phyloP scores from a whole-genome alignment of 2,797 vertebrate species.

The Cynopterus sphinx region DNA sequence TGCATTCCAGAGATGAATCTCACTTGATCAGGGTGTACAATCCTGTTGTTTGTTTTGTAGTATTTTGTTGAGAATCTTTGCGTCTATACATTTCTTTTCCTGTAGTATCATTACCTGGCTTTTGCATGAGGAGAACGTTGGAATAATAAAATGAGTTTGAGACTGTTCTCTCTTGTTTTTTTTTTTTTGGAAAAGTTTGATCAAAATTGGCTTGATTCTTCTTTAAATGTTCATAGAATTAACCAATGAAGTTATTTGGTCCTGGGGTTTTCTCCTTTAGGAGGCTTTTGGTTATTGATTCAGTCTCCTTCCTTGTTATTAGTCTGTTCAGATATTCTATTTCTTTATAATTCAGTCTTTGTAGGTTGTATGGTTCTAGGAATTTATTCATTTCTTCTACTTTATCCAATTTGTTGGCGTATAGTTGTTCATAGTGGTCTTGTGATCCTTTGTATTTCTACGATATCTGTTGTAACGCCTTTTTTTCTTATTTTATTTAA shows the following conservation, averaged over 20 bases:
- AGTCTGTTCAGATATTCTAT: background rate
- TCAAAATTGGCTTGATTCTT: background rate
- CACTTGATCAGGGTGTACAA: background rate
- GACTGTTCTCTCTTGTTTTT: background rate
- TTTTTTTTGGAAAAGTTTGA: background rate
- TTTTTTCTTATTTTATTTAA: background rate
- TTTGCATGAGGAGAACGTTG: background rate
- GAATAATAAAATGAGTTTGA: background rate
- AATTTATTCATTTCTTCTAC: background rate
- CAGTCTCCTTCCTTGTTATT: background rate
- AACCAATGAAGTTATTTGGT: background rate
- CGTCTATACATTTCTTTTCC: background rate
- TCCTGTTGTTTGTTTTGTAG: background rate
- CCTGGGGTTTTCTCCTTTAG: background rate
- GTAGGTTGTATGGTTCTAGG: background rate
- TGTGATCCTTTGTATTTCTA: background rate
- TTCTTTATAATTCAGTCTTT: background rate
- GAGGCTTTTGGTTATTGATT: background rate
- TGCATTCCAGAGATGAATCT: background rate
- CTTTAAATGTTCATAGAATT: background rate
- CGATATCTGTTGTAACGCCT: background rate
- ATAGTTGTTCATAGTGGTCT: background rate
- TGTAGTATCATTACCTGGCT: background rate
- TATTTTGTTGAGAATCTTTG: background rate
- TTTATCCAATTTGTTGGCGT: background rate